A percentile compares a stretch with the other conserved stretches of the same genome.
phyloP scores from a whole-genome alignment of 2,888 invertebrate species.

The Villa cingulata region DNA sequence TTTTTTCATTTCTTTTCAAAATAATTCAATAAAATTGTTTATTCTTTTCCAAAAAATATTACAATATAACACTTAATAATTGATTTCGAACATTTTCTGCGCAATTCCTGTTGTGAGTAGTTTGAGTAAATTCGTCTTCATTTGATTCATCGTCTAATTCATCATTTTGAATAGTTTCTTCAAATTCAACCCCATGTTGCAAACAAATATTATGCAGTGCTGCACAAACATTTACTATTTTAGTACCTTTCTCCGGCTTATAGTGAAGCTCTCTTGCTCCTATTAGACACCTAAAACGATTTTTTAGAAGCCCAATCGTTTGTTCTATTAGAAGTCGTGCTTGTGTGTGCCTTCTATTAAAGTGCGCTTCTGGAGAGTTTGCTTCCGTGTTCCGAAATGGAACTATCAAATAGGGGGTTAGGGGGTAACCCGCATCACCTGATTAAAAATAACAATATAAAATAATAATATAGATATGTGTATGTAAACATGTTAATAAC shows the following conservation, averaged over 20 bases:
- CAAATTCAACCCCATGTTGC: background rate
- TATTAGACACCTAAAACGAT: background rate
- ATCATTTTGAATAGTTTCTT: no score
- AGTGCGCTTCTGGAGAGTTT: background rate
- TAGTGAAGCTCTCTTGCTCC: background rate
- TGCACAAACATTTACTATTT: constrained; percentile 5
- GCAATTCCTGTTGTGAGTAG: background rate
- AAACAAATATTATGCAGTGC: constrained; percentile 4
- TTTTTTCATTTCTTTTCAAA: no score
- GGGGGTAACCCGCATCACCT: constrained; percentile 4
- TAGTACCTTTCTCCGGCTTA: background rate
- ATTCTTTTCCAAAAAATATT: no score
- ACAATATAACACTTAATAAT: no score
- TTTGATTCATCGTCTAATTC: no score
- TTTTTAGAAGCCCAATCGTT: background rate
- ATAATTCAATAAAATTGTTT: no score
- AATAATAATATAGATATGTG: no score
- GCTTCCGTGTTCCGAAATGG: background rate
- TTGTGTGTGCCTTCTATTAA: background rate
- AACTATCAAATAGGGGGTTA: background rate
- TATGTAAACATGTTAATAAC: background rate
- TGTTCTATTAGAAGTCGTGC: background rate
- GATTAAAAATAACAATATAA: background rate
- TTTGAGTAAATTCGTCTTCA: no score
- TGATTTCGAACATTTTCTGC: no score